Evolutionary conservation across 2,797 vertebrate genomes (phyloP).

Genomic region (Acanthopagrus latus): DNA sequence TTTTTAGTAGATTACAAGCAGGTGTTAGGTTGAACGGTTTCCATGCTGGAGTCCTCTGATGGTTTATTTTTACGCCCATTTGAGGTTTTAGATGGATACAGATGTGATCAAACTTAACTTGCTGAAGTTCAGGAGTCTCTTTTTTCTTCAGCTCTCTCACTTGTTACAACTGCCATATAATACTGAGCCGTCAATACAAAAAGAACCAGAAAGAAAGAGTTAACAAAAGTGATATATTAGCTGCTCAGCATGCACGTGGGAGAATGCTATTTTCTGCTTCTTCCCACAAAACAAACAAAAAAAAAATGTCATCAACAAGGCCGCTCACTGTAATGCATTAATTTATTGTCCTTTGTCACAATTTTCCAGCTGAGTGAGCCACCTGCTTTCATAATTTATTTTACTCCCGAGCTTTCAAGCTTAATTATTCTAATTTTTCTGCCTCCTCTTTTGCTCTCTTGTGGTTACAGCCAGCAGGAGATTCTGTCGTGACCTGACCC

Average conservation of each 20-base stretch:
- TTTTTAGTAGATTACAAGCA: conserved; percentile 10
- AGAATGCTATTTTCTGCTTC: neutral
- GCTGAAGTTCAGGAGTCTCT: neutral
- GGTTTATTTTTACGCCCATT: conserved; percentile 39
- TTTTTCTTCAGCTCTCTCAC: neutral
- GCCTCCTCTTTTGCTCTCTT: neutral
- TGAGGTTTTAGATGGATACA: conserved; percentile 17
- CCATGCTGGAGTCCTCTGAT: neutral
- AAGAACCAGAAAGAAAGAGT: neutral
- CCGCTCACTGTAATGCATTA: neutral
- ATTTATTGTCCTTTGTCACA: conserved; percentile 29
- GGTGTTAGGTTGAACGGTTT: neutral
- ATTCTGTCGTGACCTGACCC: conserved; percentile 16
- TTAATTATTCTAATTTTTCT: conserved; percentile 13
- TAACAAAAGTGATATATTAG: neutral
- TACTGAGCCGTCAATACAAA: neutral
- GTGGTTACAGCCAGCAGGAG: conserved; percentile 14
- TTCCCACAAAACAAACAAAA: conserved; percentile 17
- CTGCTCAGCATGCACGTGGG: neutral
- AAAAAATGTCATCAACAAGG: neutral
- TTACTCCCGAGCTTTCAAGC: conserved; percentile 26
- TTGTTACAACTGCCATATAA: neutral
- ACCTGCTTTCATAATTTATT: conserved; percentile 29
- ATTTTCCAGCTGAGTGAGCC: conserved; percentile 26
- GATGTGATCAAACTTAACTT: conserved; percentile 3